Evolutionary conservation across 2,113 vertebrate species (phyloP), one percentile per base, ranked within the genome.

Genomic region (Eclectus roratus): DNA sequence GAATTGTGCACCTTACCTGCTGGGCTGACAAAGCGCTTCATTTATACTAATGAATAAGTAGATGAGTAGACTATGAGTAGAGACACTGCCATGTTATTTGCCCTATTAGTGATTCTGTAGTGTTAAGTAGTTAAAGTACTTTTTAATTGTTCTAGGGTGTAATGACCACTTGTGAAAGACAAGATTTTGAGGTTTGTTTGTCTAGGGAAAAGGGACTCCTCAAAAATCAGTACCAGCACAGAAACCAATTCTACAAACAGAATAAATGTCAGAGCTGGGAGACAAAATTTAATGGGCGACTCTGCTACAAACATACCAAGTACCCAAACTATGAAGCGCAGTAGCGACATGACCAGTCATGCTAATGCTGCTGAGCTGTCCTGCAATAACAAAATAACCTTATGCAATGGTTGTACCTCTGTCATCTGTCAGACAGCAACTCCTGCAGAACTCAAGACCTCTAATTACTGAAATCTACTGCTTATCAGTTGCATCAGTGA

Each of bases 231-330:
- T 6, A 79, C 53, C 43, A 82, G 66, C 61, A 53, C 2, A 2
- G 17, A 63, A 12, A 41, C 47, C 58, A 46, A 37, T 69, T 56
- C 43, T 53, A 31, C 44, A 43, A 49, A 49, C 13, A 85, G 60
- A 72, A 53, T 24, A 37, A 63, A 44, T 14, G 15, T 13, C 63
- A 83, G 47, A 60, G 37, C n/a, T 63, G 7, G 17, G 19, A 73
- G 50, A 52, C 29, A 73, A 68, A 79, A 39, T 13, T 14, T 47
- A 53, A 55, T 10, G 16, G n/a, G 60, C 37, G 58, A 18, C 55
- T 72, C 44, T 16, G 21, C 41, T 19, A 86, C 0, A 3, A 83
- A 60, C 29, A 19, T 35, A 47, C 8, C 0, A 1, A 39, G 29
- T 47, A 60, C 47, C 39, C 60, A 9, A 39, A 65, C n/a, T 28